A percentile compares a stretch with the other conserved stretches of the same genome.
These are phyloP conservation scores for Ditula angustiorana DNA, from an alignment of 2,888 invertebrate genomes.

Conservation along the genomic window DNA sequence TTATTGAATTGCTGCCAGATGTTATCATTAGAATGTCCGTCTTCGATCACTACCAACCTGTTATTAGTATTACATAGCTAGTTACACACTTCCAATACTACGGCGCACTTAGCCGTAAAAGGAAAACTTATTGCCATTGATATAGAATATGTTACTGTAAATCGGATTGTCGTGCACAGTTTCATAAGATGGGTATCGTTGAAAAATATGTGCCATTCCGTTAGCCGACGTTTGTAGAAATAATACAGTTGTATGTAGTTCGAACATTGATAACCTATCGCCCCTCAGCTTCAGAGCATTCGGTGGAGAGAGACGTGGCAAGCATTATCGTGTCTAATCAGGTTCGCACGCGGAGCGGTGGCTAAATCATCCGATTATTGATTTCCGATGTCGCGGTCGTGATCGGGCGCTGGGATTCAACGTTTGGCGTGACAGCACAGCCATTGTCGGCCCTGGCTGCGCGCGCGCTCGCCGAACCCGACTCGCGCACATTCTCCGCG, in stretches of 20 bases:
- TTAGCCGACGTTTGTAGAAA: conserved; percentile 64
- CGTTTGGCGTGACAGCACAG: conserved; percentile 78
- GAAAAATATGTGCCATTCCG: conserved; percentile 77
- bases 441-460: conserved; percentile 74
- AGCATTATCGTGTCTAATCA: conserved; percentile 83
- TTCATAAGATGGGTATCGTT: conserved; percentile 73
- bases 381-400: conserved; percentile 85
- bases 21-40: conserved; percentile 50
- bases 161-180: conserved; percentile 67
- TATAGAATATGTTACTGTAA: conserved; percentile 70
- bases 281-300: conserved; percentile 61
- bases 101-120: conserved; percentile 57
- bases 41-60: conserved; percentile 52
- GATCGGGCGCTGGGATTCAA: conserved; percentile 76
- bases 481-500: conserved; percentile 74
- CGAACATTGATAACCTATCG: conserved; percentile 78
- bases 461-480: conserved; percentile 61
- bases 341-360: conserved; percentile 85
- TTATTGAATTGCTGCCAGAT: conserved; percentile 46
- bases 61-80: conserved; percentile 49
- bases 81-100: conserved; percentile 43
- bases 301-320: conserved; percentile 72
- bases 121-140: conserved; percentile 63
- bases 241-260: conserved; percentile 74
- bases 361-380: conserved; percentile 85